Percentiles rank a stretch among this genome's conserved stretches.
Evolutionary conservation across 2,888 invertebrate species (phyloP).

Genomic region (Parnassius apollo): DNA sequence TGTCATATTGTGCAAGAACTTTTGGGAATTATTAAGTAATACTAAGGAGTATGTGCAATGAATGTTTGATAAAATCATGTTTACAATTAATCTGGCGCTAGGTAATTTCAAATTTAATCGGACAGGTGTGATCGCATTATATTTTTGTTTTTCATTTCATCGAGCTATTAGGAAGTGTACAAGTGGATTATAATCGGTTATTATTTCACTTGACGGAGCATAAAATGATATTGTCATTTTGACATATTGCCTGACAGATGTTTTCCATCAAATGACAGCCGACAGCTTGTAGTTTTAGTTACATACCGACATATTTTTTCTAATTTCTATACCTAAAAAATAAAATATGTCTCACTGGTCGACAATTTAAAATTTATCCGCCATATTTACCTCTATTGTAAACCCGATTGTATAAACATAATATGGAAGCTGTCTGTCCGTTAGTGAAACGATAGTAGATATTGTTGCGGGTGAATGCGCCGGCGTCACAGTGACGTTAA

Average conservation of each 20-base stretch:
- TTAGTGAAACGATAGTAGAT: conserved; percentile 32
- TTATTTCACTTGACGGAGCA: not conserved
- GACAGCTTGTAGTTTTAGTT: not conserved
- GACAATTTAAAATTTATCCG: conserved; percentile 32
- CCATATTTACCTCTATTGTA: not conserved
- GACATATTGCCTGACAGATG: conserved; percentile 5
- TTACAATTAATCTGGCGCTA: conserved; percentile 1
- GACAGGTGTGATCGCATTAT: not conserved
- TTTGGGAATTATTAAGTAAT: conserved; percentile 23
- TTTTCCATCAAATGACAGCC: conserved; percentile 1
- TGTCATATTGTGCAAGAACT: conserved; percentile 53
- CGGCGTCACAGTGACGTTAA: conserved; percentile 43
- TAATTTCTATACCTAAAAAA: not conserved
- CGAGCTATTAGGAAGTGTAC: no score
- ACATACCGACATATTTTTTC: not conserved
- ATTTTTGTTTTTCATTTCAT: not conserved
- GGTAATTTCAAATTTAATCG: conserved; percentile 4
- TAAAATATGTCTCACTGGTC: conserved; percentile 55
- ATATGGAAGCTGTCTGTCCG: conserved; percentile 24
- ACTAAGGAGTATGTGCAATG: conserved; percentile 18
- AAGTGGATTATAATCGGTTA: not conserved
- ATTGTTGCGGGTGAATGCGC: conserved; percentile 34
- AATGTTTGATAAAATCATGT: conserved; percentile 2
- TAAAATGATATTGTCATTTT: conserved; percentile 8
- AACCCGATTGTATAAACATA: conserved; percentile 2